phyloP scores from a whole-genome alignment of 1,140 invertebrate species.

The Mya arenaria region DNA sequence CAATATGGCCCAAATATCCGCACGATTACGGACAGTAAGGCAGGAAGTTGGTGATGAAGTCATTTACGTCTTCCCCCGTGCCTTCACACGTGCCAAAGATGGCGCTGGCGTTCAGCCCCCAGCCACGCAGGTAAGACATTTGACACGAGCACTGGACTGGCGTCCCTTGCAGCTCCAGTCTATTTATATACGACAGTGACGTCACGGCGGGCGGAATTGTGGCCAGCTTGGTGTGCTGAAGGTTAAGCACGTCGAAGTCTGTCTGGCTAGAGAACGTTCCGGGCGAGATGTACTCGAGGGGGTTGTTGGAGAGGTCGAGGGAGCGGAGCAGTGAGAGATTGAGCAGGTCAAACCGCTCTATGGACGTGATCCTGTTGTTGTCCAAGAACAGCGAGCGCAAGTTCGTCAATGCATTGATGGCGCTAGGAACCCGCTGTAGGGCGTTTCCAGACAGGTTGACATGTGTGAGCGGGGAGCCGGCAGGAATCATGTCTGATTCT shows the following conservation, averaged over 20 bases:
- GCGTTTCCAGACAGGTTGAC: constrained; percentile 21
- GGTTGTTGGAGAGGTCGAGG: constrained; percentile 17
- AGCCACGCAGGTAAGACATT: constrained; percentile 17
- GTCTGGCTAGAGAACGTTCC: background rate
- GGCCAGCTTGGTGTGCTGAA: background rate
- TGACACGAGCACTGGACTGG: constrained; percentile 32
- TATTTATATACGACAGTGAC: background rate
- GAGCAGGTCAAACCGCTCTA: constrained; percentile 19
- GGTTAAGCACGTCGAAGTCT: background rate
- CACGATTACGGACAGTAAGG: constrained; percentile 25
- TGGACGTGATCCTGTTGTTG: constrained; percentile 17
- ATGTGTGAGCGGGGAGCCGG: background rate
- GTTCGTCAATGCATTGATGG: background rate
- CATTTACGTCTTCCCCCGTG: constrained; percentile 1
- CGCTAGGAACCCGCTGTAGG: constrained; percentile 11
- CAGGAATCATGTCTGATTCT: constrained; percentile 1
- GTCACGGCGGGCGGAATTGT: constrained; percentile 6
- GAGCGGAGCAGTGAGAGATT: constrained; percentile 9
- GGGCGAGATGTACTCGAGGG: constrained; percentile 23
- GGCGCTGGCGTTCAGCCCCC: background rate
- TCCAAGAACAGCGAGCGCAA: constrained; percentile 4
- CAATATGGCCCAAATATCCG: background rate
- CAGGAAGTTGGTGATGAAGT: constrained; percentile 8
- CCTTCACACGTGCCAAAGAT: constrained; percentile 42
- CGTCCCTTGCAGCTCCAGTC: background rate